Evolutionary conservation across 2,888 invertebrate species (phyloP).

Genomic region (Eristalis intricaria): DNA sequence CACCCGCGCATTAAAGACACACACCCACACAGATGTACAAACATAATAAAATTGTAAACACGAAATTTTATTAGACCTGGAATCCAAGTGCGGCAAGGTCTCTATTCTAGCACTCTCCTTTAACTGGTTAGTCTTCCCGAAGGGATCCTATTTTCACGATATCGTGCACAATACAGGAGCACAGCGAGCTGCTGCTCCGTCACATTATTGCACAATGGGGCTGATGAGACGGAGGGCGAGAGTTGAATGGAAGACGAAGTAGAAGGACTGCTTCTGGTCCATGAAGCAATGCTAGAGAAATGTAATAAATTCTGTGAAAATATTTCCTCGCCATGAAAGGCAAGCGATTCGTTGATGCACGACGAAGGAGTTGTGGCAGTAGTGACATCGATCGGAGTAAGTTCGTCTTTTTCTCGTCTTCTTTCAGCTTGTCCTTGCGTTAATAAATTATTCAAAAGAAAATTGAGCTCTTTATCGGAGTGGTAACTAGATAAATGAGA

Average conservation of each 20-base stretch:
- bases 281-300: slow-evolving; percentile 67
- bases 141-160: slow-evolving; percentile 35
- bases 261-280: slow-evolving; percentile 53
- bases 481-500: slow-evolving; percentile 70
- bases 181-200: background rate
- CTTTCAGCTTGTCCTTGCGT: slow-evolving; percentile 27
- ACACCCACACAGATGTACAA: slow-evolving; percentile 19
- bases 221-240: background rate
- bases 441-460: slow-evolving; percentile 67
- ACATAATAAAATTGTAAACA: slow-evolving; percentile 79
- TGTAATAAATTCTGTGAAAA: slow-evolving; percentile 67
- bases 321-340: slow-evolving; percentile 21
- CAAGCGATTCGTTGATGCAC: slow-evolving; percentile 16
- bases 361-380: background rate
- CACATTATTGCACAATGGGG: slow-evolving; percentile 17
- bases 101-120: slow-evolving; percentile 8
- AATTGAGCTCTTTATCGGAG: slow-evolving; percentile 79
- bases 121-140: slow-evolving; percentile 63
- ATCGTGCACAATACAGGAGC: slow-evolving; percentile 30
- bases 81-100: slow-evolving; percentile 18
- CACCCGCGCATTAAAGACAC: slow-evolving; percentile 25
- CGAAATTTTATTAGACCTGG: slow-evolving; percentile 76
- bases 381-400: slow-evolving; percentile 61
- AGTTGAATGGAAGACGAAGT: background rate
- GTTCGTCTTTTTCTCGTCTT: slow-evolving; percentile 23